Evolutionary conservation across 2,113 vertebrate genomes (phyloP).

Genomic region (Lycaon pictus): DNA sequence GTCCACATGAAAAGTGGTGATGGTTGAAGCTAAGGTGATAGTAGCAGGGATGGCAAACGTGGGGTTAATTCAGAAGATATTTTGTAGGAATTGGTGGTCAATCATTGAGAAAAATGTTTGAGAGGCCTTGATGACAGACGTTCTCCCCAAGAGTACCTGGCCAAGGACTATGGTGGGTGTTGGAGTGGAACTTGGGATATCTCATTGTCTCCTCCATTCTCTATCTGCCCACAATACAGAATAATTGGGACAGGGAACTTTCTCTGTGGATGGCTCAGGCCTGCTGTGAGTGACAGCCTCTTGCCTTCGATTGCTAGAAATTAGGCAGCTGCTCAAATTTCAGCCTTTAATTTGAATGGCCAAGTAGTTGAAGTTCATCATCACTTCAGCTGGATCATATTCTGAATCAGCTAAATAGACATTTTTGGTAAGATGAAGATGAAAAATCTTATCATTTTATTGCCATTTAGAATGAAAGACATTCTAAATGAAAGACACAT

Average conservation of each 20-base stretch:
- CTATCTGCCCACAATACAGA: not conserved
- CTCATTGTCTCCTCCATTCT: fast-evolving
- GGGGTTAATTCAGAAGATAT: not conserved
- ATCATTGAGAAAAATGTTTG: no score
- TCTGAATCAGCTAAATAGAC: not conserved
- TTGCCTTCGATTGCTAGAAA: not conserved
- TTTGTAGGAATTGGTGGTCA: no score
- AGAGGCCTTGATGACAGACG: not conserved
- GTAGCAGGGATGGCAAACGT: not conserved
- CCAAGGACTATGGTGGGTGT: not conserved
- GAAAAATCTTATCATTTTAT: not conserved
- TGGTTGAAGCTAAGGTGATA: no score
- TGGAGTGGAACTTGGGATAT: not conserved
- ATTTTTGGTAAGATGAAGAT: not conserved
- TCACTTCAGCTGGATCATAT: not conserved
- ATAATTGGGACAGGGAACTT: not conserved
- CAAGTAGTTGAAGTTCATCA: not conserved
- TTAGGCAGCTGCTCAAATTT: not conserved
- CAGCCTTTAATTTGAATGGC: not conserved
- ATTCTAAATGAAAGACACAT: not conserved
- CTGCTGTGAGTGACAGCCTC: not conserved
- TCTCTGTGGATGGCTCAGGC: not conserved
- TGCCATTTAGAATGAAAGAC: not conserved
- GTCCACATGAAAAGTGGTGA: no score
- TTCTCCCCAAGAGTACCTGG: not conserved